phyloP scores from a whole-genome alignment of 2,888 invertebrate species.

The Vesta saturnalis region DNA sequence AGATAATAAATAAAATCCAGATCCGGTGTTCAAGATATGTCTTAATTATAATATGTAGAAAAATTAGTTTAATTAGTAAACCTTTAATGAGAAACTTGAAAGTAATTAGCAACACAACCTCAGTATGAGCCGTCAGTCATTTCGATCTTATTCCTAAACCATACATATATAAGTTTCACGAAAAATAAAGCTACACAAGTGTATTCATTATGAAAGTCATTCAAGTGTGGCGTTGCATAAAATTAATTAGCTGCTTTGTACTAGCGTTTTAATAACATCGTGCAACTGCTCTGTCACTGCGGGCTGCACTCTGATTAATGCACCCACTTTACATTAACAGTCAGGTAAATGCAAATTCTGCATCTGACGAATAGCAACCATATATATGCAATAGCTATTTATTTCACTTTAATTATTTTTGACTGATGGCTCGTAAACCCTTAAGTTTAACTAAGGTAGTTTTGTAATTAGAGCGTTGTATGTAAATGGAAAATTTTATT shows the following conservation, averaged over 20 bases:
- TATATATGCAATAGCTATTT: slow-evolving; percentile 38
- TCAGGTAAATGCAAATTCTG: slow-evolving; percentile 57
- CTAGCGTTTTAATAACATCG: slow-evolving; percentile 61
- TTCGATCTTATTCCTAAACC: slow-evolving; percentile 43
- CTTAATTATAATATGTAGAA: slow-evolving; percentile 17
- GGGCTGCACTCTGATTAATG: slow-evolving; percentile 61
- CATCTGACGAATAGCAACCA: slow-evolving; percentile 36
- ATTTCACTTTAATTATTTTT: slow-evolving; percentile 37
- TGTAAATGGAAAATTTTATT: neutral
- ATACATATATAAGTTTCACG: slow-evolving; percentile 45
- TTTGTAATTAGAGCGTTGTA: slow-evolving; percentile 3
- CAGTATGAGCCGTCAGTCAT: slow-evolving; percentile 52
- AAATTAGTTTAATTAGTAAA: slow-evolving; percentile 38
- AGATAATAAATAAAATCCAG: no score
- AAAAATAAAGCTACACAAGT: slow-evolving; percentile 46
- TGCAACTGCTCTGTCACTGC: slow-evolving; percentile 56
- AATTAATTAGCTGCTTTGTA: slow-evolving; percentile 62
- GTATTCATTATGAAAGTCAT: slow-evolving; percentile 61
- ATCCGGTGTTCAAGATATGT: slow-evolving; percentile 3
- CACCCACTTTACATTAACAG: slow-evolving; percentile 62
- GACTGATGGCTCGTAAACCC: slow-evolving; percentile 26
- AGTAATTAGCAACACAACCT: slow-evolving; percentile 48
- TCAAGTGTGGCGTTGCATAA: slow-evolving; percentile 63
- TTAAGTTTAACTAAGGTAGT: slow-evolving; percentile 6
- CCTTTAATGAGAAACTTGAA: slow-evolving; percentile 28